Evolutionary conservation across 2,888 invertebrate species (phyloP), one percentile per base, ranked within the genome.

Genomic region (Epirrita christyi): DNA sequence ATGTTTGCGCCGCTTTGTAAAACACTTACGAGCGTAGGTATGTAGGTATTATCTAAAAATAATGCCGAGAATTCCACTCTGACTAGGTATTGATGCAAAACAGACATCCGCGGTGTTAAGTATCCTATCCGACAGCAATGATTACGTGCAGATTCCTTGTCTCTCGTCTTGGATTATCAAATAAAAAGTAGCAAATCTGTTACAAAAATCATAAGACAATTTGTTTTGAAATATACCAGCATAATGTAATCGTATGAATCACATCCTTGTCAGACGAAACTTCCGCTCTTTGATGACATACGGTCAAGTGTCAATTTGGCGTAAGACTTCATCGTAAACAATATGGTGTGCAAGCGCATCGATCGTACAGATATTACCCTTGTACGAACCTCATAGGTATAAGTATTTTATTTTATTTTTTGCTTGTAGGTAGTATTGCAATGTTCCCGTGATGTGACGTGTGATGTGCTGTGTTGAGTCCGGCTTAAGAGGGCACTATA

Each of bases 61-160:
- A 81, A 59, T 49, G 61, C 28, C 59, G 77, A 71, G 73, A 78
- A 81, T 78, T 72, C 62, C 61, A 76, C 68, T 61, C 64, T 28
- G 50, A 55, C 63, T 72, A 61, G 64, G 50, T 74, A 71, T 73
- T 75, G 82, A 85, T 81, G 71, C 71, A 82, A 79, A 83, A 73
- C 85, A 87, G 83, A 83, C 76, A 67, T 65, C 65, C 56, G 64
- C 55, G 67, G 81, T 79, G 79, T 77, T 78, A 73, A 80, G 74
- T 81, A 70, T 73, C 77, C 72, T 81, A 70, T 73, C 77, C 72
- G 80, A 77, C 77, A 74, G 68, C 54, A 73, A 68, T 72, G 64
- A 67, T 76, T 74, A 75, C 68, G 79, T 80, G 83, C 71, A 68
- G 80, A 76, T 64, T 67, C 66, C 67, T 73, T 61, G 72, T 62